A percentile compares a stretch with the other conserved stretches of the same genome.
phyloP scores from a whole-genome alignment of 2,113 vertebrate species.

The Osmerus eperlanus region DNA sequence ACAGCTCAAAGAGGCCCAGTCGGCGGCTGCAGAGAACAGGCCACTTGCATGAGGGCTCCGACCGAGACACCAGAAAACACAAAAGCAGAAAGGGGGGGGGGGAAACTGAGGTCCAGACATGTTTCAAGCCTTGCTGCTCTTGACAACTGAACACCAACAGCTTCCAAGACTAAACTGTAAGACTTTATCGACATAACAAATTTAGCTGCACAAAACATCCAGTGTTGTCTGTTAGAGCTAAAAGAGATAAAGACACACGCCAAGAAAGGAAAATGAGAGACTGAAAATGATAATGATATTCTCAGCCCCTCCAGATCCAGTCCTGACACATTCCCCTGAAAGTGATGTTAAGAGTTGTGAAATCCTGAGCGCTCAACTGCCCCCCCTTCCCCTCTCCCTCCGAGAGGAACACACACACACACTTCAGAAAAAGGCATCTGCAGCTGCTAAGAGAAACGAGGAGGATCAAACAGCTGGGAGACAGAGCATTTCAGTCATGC shows the following conservation, averaged over 20 bases:
- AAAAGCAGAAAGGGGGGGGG: conserved; percentile 6
- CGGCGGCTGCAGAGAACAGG: conserved; percentile 41
- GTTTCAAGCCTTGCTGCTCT: too few species aligned
- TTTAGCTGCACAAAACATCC: not conserved
- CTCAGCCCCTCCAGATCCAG: not conserved
- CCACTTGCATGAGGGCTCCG: conserved; percentile 7
- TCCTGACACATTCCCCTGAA: conserved; percentile 8
- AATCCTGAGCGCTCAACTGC: conserved; percentile 9
- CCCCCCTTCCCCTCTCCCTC: too few species aligned
- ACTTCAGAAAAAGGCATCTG: conserved; percentile 18
- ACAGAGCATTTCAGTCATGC: conserved; percentile 24
- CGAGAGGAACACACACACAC: conserved; percentile 22
- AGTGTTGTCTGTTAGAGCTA: not conserved
- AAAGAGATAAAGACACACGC: not conserved
- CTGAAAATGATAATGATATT: not conserved
- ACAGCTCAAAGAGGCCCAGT: conserved; percentile 58
- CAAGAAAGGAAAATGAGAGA: not conserved
- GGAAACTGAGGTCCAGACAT: conserved; percentile 2
- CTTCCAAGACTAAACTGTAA: not conserved
- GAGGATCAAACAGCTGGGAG: conserved; percentile 37
- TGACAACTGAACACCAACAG: conserved; percentile 7
- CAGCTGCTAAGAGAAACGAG: conserved; percentile 25
- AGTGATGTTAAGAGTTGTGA: conserved; percentile 7
- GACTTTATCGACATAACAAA: not conserved
- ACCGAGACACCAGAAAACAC: not conserved